phyloP scores from a whole-genome alignment of 1,140 invertebrate genomes.

The Xylocopa sonorina region DNA sequence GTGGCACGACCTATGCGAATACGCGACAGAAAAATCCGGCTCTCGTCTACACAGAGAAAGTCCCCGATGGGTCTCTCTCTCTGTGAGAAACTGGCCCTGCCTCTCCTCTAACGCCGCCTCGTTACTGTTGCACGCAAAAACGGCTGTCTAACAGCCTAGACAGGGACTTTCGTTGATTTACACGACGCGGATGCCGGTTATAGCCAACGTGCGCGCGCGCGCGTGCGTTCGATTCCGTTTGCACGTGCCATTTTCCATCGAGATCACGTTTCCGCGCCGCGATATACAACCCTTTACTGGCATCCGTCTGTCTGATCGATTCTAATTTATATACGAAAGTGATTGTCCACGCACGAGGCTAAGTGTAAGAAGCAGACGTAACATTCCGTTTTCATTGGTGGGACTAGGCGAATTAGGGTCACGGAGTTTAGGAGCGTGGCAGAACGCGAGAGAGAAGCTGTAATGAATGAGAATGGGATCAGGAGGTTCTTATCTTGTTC shows the following conservation, averaged over 20 bases:
- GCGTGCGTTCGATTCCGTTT: background rate
- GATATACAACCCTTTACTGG: no score
- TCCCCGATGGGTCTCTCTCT: constrained; percentile 70
- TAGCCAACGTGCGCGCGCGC: no score
- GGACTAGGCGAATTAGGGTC: background rate
- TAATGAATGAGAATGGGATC: background rate
- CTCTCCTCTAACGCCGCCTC: constrained; percentile 56
- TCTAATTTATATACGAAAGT: no score
- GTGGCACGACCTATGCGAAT: constrained; percentile 72
- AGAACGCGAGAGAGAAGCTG: background rate
- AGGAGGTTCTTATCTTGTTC: background rate
- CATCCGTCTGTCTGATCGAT: no score
- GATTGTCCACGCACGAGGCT: no score
- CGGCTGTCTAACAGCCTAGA: background rate
- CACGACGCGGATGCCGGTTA: no score
- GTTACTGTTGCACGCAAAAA: constrained; percentile 63
- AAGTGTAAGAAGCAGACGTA: no score
- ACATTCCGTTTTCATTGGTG: no score
- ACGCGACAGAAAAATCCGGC: constrained; percentile 68
- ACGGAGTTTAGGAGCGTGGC: background rate
- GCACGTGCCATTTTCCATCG: background rate
- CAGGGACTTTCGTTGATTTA: constrained; percentile 6
- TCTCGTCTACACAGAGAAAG: constrained; percentile 72
- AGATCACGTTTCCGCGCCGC: no score
- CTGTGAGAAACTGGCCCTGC: constrained; percentile 74